phyloP scores from a whole-genome alignment of 1,140 invertebrate genomes.

The Diprion similis region DNA sequence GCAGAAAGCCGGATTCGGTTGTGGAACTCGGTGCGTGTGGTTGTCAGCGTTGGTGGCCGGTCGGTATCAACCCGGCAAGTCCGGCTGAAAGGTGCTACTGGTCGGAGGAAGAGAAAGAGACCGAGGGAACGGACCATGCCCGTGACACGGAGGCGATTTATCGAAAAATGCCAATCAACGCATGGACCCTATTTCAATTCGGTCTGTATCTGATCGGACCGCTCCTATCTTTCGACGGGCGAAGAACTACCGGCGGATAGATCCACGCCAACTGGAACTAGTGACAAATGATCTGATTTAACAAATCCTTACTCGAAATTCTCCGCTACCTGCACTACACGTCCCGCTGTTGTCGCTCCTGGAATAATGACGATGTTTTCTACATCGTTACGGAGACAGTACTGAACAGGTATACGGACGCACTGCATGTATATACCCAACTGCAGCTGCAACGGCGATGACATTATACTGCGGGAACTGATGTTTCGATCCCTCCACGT shows the following conservation, averaged over 20 bases:
- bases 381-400: too few species aligned
- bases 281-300: slow-evolving; percentile 44
- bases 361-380: too few species aligned
- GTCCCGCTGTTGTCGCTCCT: slow-evolving; percentile 22
- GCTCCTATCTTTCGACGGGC: not conserved
- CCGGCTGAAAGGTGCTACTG: slow-evolving; percentile 18
- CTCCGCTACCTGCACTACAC: not conserved
- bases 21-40: too few species aligned
- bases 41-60: slow-evolving; percentile 33
- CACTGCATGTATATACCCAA: too few species aligned
- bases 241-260: too few species aligned
- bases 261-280: not conserved
- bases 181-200: slow-evolving; percentile 26
- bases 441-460: too few species aligned
- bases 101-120: not conserved
- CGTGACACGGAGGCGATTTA: slow-evolving; percentile 28
- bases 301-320: slow-evolving; percentile 32
- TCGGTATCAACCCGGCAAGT: not conserved
- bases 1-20: too few species aligned
- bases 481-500: too few species aligned
- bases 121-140: slow-evolving; percentile 10
- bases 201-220: slow-evolving; percentile 34
- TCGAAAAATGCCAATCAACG: slow-evolving; percentile 37
- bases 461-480: too few species aligned
- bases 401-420: too few species aligned